Evolutionary conservation across 2,888 invertebrate species (phyloP), one percentile per base, ranked within the genome.

Genomic region (Xestia ashworthii): DNA sequence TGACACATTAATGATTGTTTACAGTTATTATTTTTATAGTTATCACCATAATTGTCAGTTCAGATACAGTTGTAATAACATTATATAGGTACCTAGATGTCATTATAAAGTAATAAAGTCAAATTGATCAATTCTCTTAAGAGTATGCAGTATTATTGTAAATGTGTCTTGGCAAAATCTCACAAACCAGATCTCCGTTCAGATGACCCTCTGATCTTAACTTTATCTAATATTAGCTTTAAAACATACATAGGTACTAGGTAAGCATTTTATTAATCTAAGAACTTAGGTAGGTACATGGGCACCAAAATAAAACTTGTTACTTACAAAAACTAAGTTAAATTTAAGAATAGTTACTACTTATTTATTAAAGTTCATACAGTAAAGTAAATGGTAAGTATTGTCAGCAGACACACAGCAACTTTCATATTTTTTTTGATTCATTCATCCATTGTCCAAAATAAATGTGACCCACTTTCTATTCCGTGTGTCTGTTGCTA

Each of bases 341-440:
- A n/a, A 55, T 55, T 12, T 5, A 55, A 55, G 55, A 25, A 58
- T 25, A 25, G 25, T 25, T 14, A 25, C 55, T 12, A 55, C 12
- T 1, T 58, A 58, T 25, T 5, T 25, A 22, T 11, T 55, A 58
- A 5, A 55, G n/a, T 55, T 3, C 25, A 25, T n/a, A 55, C 14
- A 6, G 11, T n/a, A 50, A 9, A 32, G 1, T 32, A 25, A n/a
- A 22, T n/a, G n/a, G n/a, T n/a, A n/a, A n/a, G n/a, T 41, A 76
- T 5, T 58, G 46, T 82, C 1, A 3, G 5, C 55, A n/a, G n/a
- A 55, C 22, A 58, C 12, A 11, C 1, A 32, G 1, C n/a, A 53
- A 64, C 67, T 68, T 83, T 55, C 32, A 55, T 38, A 58, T 65
- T 25, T 76, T 32, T 78, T 58, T 58, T 78, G 44, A 67, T 83